Percentiles rank a stretch among this genome's conserved stretches.
Evolutionary conservation across 2,888 invertebrate species (phyloP).

Genomic region (Branchellion lobata): DNA sequence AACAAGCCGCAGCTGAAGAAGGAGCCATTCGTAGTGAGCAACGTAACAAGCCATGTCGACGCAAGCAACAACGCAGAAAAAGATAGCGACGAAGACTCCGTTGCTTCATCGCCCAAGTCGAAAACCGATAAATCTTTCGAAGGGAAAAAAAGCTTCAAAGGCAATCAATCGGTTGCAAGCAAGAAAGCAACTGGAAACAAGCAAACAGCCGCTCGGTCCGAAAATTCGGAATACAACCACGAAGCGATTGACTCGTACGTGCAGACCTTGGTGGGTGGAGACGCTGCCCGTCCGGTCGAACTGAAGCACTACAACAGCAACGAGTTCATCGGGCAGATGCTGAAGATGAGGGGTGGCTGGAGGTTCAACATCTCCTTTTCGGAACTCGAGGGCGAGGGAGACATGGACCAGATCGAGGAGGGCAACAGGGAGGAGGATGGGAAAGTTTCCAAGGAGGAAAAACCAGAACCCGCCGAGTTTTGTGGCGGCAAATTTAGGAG

Average conservation of each 20-base stretch:
- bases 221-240: not conserved
- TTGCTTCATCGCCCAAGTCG: not conserved
- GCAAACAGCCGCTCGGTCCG: not conserved
- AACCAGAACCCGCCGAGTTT: not conserved
- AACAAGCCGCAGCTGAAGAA: not conserved
- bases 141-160: not conserved
- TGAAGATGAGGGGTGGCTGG: constrained; percentile 37
- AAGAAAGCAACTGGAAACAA: not conserved
- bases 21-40: no score
- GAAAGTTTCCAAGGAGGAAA: not conserved
- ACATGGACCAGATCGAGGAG: not conserved
- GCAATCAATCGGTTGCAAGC: not conserved
- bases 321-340: constrained; percentile 20
- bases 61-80: not conserved
- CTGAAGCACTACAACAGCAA: constrained; percentile 32
- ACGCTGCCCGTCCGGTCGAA: constrained; percentile 17
- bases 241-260: not conserved
- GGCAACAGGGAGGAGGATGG: not conserved
- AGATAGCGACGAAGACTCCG: not conserved
- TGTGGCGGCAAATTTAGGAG: constrained; percentile 1
- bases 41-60: not conserved
- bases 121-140: not conserved
- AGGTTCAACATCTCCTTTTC: constrained; percentile 39
- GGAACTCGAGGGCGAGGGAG: not conserved
- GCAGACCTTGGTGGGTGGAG: constrained; percentile 20